Percentiles rank a stretch among this genome's conserved stretches.
These are phyloP conservation scores for Dastarcus helophoroides DNA, from an alignment of 2,888 invertebrate species.

Conservation along the genomic window DNA sequence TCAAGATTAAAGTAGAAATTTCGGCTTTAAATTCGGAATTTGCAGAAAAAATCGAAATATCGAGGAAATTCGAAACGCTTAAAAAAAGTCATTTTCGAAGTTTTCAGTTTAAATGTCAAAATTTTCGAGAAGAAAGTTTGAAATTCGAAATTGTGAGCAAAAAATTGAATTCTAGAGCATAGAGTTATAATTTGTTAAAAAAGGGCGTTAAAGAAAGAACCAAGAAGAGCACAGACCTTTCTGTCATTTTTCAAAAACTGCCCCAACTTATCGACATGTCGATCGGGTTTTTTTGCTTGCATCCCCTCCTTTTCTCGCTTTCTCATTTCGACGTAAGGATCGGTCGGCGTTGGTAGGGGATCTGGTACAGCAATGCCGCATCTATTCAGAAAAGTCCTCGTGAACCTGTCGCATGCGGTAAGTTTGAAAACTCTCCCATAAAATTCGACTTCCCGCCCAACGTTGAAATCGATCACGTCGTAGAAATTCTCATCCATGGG, in stretches of 20 bases:
- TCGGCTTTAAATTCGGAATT: no score
- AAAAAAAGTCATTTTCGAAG: no score
- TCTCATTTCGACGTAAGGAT: slow-evolving; percentile 42
- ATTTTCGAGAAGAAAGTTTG: no score
- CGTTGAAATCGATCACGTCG: slow-evolving; percentile 77
- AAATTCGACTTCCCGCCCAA: slow-evolving; percentile 68
- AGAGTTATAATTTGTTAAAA: no score
- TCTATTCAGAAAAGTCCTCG: slow-evolving; percentile 70
- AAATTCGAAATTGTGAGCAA: no score
- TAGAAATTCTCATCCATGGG: slow-evolving; percentile 66
- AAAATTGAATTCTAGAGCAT: no score
- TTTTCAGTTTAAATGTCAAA: no score
- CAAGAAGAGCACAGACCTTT: no score
- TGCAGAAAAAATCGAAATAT: no score
- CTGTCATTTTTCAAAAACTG: slow-evolving; percentile 78
- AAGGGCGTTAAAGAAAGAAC: no score
- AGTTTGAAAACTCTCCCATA: slow-evolving; percentile 74
- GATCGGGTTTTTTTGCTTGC: slow-evolving; percentile 41
- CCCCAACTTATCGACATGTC: slow-evolving; percentile 53
- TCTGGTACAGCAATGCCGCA: slow-evolving; percentile 76
- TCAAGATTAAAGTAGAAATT: no score
- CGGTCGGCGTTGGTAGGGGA: slow-evolving; percentile 45
- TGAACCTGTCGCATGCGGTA: slow-evolving; percentile 77
- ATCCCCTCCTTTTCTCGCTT: slow-evolving; percentile 28
- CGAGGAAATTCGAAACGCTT: no score